Evolutionary conservation across 2,113 vertebrate genomes (phyloP), one percentile per base, ranked within the genome.

Genomic region (Calyptomena viridis): DNA sequence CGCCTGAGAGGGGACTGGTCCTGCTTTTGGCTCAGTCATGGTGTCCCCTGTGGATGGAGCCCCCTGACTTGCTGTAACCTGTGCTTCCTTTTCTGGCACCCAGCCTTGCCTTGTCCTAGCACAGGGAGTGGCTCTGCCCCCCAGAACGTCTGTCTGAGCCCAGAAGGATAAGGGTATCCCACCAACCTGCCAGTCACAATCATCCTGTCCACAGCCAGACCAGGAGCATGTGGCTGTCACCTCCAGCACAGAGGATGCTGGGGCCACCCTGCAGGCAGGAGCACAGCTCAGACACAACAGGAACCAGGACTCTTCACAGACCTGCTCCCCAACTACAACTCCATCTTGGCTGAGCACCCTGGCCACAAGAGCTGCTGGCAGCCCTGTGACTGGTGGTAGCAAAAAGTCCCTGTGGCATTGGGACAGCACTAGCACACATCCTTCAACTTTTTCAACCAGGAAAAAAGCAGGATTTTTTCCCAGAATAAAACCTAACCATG

Each of bases 311-410:
- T 11, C n/a, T 84, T 56, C 1, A 5, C 59, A 56, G n/a, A 56
- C n/a, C 44, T 39, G 40, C 11, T 19, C 20, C 20, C 12, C 23
- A 64, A 13, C 27, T 14, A 1, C 63, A 77, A 30, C 6, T 4
- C 25, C 4, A 30, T 14, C 39, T 15, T 0, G 1, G 42, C 56
- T 3, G 1, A 40, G 30, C 0, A 0, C 4, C 40, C 31, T 2
- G 6, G 13, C 14, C 49, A 44, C 53, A 67, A 11, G 33, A 64
- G 53, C 56, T 42, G 49, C 67, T 60, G 52, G 84, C 67, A 89
- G 71, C 52, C 31, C 55, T 13, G n/a, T 1, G 6, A 35, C 44
- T 4, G 2, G 40, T 33, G 55, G 19, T n/a, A 89, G 19, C 15
- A 27, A 27, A 84, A 69, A 11, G 58, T 60, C 46, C 37, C 22